Conservation (phyloP, 2,113 vertebrate species). For the Cathartes aura region DNA sequence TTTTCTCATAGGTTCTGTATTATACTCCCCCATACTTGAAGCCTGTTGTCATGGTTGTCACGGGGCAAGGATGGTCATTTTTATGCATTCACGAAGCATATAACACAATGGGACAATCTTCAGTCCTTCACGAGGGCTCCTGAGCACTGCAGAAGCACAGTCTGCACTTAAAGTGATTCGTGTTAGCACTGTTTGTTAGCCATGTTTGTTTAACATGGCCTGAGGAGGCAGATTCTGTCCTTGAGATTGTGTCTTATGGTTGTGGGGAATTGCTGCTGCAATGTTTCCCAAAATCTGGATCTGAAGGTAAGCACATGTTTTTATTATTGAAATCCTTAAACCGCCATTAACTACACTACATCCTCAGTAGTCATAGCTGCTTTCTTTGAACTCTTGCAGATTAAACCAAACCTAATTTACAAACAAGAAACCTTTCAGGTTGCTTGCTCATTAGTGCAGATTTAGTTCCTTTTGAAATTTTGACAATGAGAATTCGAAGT, state of each 20-base stretch:
- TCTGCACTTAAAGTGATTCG: rapidly evolving
- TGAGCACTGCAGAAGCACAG: neutral
- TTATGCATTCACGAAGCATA: neutral
- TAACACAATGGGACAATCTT: neutral
- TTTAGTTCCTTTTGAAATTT: slow-evolving; percentile 27
- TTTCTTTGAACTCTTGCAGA: neutral
- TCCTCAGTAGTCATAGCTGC: neutral
- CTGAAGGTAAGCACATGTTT: neutral
- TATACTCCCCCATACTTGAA: neutral
- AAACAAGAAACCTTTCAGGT: neutral
- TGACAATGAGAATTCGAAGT: neutral
- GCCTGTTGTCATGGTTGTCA: neutral
- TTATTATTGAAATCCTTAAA: neutral
- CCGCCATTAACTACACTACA: neutral
- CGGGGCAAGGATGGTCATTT: neutral
- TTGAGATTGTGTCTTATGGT: neutral
- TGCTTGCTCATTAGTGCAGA: neutral
- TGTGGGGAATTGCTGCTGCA: neutral
- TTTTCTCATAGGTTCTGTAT: neutral
- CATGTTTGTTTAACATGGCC: neutral
- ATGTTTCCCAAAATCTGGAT: neutral
- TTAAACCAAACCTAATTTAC: slow-evolving; percentile 14
- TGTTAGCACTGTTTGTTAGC: neutral
- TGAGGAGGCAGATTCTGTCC: neutral
- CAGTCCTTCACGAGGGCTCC: neutral